phyloP scores from a whole-genome alignment of 2,113 vertebrate genomes.

The Cyphomyrus discorhynchus region DNA sequence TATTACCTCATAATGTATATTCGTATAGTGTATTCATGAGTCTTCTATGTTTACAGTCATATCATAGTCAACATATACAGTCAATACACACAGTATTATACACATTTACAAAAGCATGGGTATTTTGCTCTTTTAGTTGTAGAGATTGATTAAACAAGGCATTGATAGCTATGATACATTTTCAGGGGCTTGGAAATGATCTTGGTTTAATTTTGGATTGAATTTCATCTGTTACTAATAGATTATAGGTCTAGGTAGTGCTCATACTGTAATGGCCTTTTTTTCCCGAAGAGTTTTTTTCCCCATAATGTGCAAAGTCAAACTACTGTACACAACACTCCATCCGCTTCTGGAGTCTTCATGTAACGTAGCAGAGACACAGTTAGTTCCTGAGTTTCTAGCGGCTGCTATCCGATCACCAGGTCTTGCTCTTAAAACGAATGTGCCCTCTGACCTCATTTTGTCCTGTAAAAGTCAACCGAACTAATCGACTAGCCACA shows the following conservation, averaged over 20 bases:
- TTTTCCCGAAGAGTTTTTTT: neutral
- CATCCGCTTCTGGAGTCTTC: neutral
- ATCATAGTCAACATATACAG: constrained; percentile 14
- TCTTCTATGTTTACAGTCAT: constrained; percentile 2
- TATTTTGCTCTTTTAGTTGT: constrained; percentile 2
- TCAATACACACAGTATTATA: neutral
- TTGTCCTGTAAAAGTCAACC: neutral
- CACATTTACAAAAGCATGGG: constrained; percentile 17
- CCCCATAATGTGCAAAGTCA: neutral
- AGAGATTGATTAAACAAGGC: neutral
- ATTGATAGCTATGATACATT: neutral
- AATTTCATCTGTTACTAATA: neutral
- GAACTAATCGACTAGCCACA: neutral
- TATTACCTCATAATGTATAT: constrained; percentile 8
- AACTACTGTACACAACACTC: neutral
- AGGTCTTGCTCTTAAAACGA: neutral
- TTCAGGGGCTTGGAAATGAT: neutral
- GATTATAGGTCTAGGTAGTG: neutral
- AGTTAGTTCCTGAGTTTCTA: neutral
- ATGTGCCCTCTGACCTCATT: neutral
- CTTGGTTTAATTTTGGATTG: neutral
- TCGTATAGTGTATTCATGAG: constrained; percentile 1
- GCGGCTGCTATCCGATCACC: neutral
- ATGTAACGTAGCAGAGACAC: neutral
- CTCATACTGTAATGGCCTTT: neutral